Percentiles rank a stretch among this genome's conserved stretches.
Evolutionary conservation across 2,113 vertebrate species (phyloP).

Genomic region (Carassius auratus): DNA sequence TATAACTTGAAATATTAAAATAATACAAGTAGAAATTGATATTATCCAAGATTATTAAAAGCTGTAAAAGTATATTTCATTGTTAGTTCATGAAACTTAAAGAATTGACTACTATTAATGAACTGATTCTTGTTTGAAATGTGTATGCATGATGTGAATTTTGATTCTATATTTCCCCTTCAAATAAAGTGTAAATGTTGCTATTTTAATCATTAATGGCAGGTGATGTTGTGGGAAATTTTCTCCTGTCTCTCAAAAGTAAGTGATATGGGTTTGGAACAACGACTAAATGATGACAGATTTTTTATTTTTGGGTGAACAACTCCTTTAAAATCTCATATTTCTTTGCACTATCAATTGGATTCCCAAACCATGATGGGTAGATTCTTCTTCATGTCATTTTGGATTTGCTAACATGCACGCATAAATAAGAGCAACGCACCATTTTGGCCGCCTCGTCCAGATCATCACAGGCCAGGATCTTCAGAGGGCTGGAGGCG

Average conservation of each 20-base stretch:
- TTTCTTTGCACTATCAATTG: not conserved
- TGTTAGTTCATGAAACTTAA: too few species aligned
- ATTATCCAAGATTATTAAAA: too few species aligned
- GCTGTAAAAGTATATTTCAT: too few species aligned
- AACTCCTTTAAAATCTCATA: not conserved
- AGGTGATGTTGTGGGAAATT: not conserved
- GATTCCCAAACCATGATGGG: not conserved
- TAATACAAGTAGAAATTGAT: too few species aligned
- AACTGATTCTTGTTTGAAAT: too few species aligned
- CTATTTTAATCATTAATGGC: too few species aligned
- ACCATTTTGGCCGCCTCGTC: slow-evolving; percentile 99
- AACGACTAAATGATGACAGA: not conserved
- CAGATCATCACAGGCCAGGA: slow-evolving; percentile 96
- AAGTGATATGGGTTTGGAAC: too few species aligned
- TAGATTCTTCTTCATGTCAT: not conserved
- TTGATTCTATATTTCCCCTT: too few species aligned
- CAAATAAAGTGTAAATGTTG: too few species aligned
- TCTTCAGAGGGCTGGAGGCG: slow-evolving; percentile 94
- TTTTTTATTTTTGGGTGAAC: not conserved
- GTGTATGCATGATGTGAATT: too few species aligned
- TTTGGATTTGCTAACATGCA: not conserved
- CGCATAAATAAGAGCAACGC: slow-evolving; percentile 41
- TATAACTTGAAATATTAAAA: not conserved
- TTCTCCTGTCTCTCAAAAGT: not conserved
- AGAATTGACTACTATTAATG: too few species aligned